Conservation (phyloP, 2,888 invertebrate genomes). For the Trichogramma dendrolimi region DNA sequence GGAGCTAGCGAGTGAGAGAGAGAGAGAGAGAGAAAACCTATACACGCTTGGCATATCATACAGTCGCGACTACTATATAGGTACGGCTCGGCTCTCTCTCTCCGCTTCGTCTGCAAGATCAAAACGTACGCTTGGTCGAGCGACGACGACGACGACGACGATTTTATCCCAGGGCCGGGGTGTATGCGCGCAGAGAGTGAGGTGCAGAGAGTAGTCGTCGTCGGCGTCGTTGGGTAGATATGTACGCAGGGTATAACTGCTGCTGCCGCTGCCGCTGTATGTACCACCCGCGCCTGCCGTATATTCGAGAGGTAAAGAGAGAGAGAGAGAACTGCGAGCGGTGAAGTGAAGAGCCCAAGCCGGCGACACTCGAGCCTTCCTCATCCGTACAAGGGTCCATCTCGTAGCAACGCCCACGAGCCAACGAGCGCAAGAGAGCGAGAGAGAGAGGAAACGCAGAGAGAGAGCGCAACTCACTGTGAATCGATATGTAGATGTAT, state of each 20-base stretch:
- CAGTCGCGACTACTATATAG: too few relatives aligned
- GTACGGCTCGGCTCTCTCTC: too few relatives aligned
- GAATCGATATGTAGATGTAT: slow-evolving; percentile 21
- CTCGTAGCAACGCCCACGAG: slow-evolving; percentile 54
- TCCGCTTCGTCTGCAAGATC: too few relatives aligned
- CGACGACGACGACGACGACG: neutral
- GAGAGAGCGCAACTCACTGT: neutral
- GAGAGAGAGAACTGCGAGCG: slow-evolving; percentile 6
- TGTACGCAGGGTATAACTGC: too few relatives aligned
- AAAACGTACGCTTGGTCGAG: too few relatives aligned
- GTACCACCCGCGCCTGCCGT: neutral
- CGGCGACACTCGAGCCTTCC: slow-evolving; percentile 50
- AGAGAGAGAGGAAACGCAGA: too few relatives aligned
- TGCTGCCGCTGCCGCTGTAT: neutral
- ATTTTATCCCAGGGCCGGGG: neutral
- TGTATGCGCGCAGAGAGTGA: too few relatives aligned
- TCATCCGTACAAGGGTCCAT: slow-evolving; percentile 50
- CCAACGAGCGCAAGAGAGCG: slow-evolving; percentile 23
- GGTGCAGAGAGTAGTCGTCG: too few relatives aligned
- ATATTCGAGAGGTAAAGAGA: neutral
- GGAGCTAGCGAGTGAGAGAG: too few relatives aligned
- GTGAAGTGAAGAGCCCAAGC: slow-evolving; percentile 42
- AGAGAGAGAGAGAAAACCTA: too few relatives aligned
- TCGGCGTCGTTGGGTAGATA: too few relatives aligned
- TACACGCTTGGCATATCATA: too few relatives aligned